Evolutionary conservation across 2,888 invertebrate species (phyloP).

Genomic region (Trichogramma evanescens): DNA sequence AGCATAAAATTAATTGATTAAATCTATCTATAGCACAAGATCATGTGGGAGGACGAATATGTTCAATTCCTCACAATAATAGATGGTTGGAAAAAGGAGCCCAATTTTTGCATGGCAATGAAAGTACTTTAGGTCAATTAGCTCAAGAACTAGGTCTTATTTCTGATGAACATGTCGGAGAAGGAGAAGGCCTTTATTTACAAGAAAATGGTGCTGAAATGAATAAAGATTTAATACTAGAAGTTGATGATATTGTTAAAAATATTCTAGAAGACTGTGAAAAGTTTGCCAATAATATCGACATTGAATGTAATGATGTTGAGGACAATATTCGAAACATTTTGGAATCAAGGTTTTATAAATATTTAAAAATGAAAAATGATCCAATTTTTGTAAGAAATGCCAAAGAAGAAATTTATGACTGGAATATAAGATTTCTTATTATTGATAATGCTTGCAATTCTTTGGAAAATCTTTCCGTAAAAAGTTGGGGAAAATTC

Average conservation of each 20-base stretch:
- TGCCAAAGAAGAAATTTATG: slow-evolving; percentile 51
- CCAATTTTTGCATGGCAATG: slow-evolving; percentile 59
- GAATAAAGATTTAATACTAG: slow-evolving; percentile 47
- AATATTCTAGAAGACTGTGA: slow-evolving; percentile 50
- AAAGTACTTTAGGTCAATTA: slow-evolving; percentile 51
- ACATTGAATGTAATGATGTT: slow-evolving; percentile 43
- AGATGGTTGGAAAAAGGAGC: slow-evolving; percentile 55
- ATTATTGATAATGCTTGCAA: slow-evolving; percentile 59
- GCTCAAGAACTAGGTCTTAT: slow-evolving; percentile 49
- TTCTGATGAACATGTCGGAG: slow-evolving; percentile 48
- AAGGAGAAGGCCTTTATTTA: slow-evolving; percentile 54
- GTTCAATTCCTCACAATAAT: slow-evolving; percentile 44
- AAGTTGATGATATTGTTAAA: slow-evolving; percentile 51
- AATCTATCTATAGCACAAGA: slow-evolving; percentile 42
- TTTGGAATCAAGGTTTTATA: slow-evolving; percentile 44
- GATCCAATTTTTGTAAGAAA: slow-evolving; percentile 29
- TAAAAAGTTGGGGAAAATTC: slow-evolving; percentile 55
- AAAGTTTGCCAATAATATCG: slow-evolving; percentile 40
- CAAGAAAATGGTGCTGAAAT: slow-evolving; percentile 49
- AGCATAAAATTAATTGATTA: neutral
- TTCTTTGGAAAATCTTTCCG: slow-evolving; percentile 52
- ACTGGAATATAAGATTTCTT: slow-evolving; percentile 58
- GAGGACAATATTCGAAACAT: slow-evolving; percentile 44
- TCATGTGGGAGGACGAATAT: slow-evolving; percentile 53
- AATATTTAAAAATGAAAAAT: slow-evolving; percentile 43